A percentile compares a stretch with the other conserved stretches of the same genome.
phyloP scores from a whole-genome alignment of 2,113 vertebrate species.

The Cavia aperea region DNA sequence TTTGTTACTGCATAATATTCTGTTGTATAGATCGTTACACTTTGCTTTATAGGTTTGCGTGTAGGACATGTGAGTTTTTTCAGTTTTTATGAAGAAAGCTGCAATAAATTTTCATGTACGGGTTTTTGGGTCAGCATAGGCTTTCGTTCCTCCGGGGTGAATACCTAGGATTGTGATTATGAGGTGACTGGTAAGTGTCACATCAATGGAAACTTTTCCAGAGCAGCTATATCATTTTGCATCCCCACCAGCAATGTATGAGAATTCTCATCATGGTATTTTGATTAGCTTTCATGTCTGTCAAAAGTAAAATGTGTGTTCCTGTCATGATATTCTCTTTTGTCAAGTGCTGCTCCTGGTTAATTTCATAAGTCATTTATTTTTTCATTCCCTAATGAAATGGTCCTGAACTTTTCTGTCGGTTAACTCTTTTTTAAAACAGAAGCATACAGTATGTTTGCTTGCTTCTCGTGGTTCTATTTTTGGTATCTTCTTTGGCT shows the following conservation, averaged over 20 bases:
- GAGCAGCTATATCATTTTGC: background rate
- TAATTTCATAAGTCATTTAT: background rate
- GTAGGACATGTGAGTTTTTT: background rate
- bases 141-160: background rate
- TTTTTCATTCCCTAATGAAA: background rate
- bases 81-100: background rate
- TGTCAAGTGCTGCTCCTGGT: background rate
- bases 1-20: background rate
- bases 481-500: background rate
- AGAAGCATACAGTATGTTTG: background rate
- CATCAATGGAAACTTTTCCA: background rate
- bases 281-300: background rate
- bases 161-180: background rate
- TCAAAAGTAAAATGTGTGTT: background rate
- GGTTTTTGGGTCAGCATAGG: background rate
- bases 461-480: background rate
- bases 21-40: fast-evolving
- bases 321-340: background rate
- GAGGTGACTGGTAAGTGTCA: background rate
- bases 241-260: background rate
- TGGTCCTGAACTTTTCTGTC: background rate
- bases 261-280: background rate
- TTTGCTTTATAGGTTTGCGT: background rate
- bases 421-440: background rate
- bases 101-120: background rate